A percentile compares a stretch with the other conserved stretches of the same genome.
These are phyloP conservation scores for Lichenostomus cassidix DNA, from an alignment of 2,113 vertebrate species.

Conservation along the genomic window DNA sequence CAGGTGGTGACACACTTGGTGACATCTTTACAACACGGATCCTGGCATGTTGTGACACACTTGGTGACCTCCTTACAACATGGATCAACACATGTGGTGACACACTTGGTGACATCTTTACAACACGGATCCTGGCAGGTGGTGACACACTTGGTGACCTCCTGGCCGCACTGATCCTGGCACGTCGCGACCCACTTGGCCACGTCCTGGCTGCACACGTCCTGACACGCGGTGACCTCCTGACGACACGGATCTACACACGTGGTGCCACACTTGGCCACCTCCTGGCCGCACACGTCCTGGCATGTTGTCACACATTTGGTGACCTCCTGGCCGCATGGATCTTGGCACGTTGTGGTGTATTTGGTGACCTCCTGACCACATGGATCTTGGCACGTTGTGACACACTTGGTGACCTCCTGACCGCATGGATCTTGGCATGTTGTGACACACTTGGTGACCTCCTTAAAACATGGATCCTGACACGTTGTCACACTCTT, in stretches of 20 bases:
- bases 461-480: not conserved
- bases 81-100: accelerated
- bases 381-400: too few relatives aligned
- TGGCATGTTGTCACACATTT: too few relatives aligned
- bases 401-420: not conserved
- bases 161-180: too few relatives aligned
- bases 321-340: not conserved
- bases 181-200: too few relatives aligned
- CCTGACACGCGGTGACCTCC: too few relatives aligned
- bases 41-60: accelerated
- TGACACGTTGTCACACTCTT: too few relatives aligned
- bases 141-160: not conserved
- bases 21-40: accelerated
- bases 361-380: too few relatives aligned
- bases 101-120: not conserved
- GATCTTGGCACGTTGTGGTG: not conserved
- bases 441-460: too few relatives aligned
- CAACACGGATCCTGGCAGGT: accelerated
- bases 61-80: not conserved
- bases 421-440: not conserved
- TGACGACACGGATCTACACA: too few relatives aligned
- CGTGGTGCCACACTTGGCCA: too few relatives aligned
- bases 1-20: accelerated
- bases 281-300: not conserved
- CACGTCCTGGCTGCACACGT: too few relatives aligned